A percentile compares a stretch with the other conserved stretches of the same genome.
Conservation (phyloP, 1,140 invertebrate genomes). For the Cotesia glomerata region DNA sequence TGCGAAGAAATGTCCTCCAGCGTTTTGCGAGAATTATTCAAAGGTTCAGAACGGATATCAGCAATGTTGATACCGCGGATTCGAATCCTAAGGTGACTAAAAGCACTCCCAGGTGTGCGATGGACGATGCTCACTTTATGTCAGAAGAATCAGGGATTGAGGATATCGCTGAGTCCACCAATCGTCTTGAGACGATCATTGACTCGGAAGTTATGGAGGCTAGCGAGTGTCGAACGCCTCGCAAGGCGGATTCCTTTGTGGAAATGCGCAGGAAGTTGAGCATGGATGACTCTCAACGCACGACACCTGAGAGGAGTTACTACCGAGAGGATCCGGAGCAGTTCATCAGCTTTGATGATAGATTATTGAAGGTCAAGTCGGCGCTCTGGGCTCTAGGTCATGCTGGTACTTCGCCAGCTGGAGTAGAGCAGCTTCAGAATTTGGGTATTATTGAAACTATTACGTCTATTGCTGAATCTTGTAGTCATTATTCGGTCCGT, state of each 20-base stretch:
- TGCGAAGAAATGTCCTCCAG: conserved; percentile 57
- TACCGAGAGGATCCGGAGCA: conserved; percentile 48
- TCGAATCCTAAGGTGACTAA: conserved; percentile 36
- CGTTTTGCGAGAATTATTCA: conserved; percentile 51
- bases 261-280: conserved; percentile 53
- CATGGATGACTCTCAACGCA: conserved; percentile 54
- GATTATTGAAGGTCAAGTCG: conserved; percentile 81
- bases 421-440: conserved; percentile 74
- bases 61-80: conserved; percentile 34
- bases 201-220: conserved; percentile 53
- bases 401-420: conserved; percentile 76
- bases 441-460: conserved; percentile 69
- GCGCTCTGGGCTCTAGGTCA: conserved; percentile 91
- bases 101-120: conserved; percentile 32
- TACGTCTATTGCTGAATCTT: conserved; percentile 75
- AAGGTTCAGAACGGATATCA: conserved; percentile 50
- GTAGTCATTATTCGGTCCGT: conserved; percentile 83
- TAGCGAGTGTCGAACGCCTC: conserved; percentile 34
- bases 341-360: conserved; percentile 44
- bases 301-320: conserved; percentile 54
- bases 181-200: conserved; percentile 56
- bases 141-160: conserved; percentile 46
- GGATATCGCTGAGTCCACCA: conserved; percentile 40
- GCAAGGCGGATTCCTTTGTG: conserved; percentile 41
- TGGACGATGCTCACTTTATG: conserved; percentile 46